Conservation (phyloP, 2,797 vertebrate species). For the Ctenosaura bakeri region DNA sequence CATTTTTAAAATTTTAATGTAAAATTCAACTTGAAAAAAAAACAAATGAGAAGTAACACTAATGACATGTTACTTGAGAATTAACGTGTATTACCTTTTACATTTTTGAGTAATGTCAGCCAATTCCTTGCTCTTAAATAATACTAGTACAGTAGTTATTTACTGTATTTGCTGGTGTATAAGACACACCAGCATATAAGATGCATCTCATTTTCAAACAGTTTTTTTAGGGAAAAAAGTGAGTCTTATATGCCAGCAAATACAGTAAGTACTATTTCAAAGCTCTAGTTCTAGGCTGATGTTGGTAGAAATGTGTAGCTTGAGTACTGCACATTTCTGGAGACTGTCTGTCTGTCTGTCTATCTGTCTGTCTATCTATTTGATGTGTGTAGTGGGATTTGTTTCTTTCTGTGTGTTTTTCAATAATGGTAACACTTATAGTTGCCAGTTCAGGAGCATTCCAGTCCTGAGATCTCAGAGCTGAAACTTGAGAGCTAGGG, state of each 20-base stretch:
- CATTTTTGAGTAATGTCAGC: neutral
- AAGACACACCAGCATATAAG: too few species aligned
- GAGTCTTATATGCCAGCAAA: too few species aligned
- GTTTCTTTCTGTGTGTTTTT: neutral
- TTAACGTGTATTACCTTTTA: neutral
- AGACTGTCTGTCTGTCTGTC: too few species aligned
- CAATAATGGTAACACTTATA: neutral
- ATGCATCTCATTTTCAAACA: too few species aligned
- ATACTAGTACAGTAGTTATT: neutral
- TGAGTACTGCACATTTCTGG: constrained; percentile 22
- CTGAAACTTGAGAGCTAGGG: too few species aligned
- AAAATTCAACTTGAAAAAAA: neutral
- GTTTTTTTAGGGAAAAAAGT: too few species aligned
- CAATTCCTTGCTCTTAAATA: neutral
- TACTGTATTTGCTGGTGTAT: too few species aligned
- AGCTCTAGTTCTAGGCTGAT: constrained; percentile 23
- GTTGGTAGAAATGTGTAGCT: constrained; percentile 42
- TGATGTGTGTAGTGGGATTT: neutral
- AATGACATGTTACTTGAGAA: neutral
- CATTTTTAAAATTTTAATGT: neutral
- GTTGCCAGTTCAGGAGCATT: too few species aligned
- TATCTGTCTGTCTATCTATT: too few species aligned
- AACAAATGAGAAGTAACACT: neutral
- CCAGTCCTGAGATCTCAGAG: too few species aligned
- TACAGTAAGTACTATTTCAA: neutral